Conservation (phyloP, 2,888 invertebrate species). For the Cinara cedri region DNA sequence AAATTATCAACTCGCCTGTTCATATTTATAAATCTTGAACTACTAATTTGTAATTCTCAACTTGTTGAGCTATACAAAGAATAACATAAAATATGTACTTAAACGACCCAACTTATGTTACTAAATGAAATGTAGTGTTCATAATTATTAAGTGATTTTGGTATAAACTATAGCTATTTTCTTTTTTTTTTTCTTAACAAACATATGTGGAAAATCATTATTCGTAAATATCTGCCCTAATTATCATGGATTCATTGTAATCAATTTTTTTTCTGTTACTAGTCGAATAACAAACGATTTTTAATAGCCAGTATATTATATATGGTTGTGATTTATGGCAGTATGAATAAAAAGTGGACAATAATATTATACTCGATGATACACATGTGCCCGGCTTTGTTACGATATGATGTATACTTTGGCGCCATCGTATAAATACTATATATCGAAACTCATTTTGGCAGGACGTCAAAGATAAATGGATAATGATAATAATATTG, state of each 20-base stretch:
- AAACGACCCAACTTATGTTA: no score
- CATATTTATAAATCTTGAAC: no score
- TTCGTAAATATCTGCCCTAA: neutral
- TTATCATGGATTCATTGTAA: neutral
- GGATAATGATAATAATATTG: neutral
- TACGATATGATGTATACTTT: neutral
- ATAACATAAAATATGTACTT: no score
- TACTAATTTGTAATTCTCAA: no score
- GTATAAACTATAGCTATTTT: no score
- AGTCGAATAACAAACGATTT: conserved; percentile 14
- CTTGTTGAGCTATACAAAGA: no score
- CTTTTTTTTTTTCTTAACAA: no score
- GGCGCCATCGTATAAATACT: conserved; percentile 21
- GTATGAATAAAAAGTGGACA: conserved; percentile 22
- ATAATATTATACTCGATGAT: neutral
- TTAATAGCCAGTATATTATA: neutral
- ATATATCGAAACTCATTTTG: conserved; percentile 5
- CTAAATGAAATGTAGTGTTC: no score
- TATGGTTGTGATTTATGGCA: neutral
- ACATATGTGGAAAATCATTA: no score
- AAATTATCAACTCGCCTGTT: no score
- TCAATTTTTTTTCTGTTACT: neutral
- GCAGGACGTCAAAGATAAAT: conserved; percentile 25
- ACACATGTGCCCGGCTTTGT: conserved; percentile 10
- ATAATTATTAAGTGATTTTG: no score